Evolutionary conservation across 2,888 invertebrate genomes (phyloP), one percentile per base, ranked within the genome.

Genomic region (Stenoptilia bipunctidactyla): DNA sequence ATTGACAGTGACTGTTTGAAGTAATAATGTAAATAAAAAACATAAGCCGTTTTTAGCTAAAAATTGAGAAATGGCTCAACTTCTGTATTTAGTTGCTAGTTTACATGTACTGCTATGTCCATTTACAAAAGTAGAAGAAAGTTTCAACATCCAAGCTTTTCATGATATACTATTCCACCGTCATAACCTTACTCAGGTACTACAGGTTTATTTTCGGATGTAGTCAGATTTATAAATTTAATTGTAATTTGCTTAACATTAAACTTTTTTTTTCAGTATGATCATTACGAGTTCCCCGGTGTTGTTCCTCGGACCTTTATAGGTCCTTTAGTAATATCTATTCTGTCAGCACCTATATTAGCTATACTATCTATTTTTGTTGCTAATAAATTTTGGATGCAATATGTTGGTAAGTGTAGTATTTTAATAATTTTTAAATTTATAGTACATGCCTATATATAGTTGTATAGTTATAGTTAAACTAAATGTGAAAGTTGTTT

Each of bases 71-170:
- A 92, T 93, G 92, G 90, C 90, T 67, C 87, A 90, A 61, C 79
- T 93, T 67, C 75, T 93, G 56, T 88, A 91, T 66, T 75, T 92
- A 51, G 86, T 92, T 54, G 92, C 93, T 44, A 87, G 89, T 53
- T 87, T 92, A 53, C 94, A 96, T 71, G 80, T 97, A 43, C 69
- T 95, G 47, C 87, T 93, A 55, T 96, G 97, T 62, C 98, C 98
- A 39, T 98, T 92, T 68, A 98, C 97, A 2, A 98, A 99, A 90
- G 99, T 99, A 38, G 99, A 99, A 80, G 99, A 99, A 85, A 98
- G 98, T 77, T 99, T 99, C 72, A 98, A 98, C 83, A 85, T 98
- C 43, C 99, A 99, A 85, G 98, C 99, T 14, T 92, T 93, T 71
- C 99, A 99, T 80, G 99, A 99, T 80, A 88, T 99, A 59, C 84